Evolutionary conservation across 2,113 vertebrate genomes (phyloP), one percentile per base, ranked within the genome.

Genomic region (Pluvianellus socialis): DNA sequence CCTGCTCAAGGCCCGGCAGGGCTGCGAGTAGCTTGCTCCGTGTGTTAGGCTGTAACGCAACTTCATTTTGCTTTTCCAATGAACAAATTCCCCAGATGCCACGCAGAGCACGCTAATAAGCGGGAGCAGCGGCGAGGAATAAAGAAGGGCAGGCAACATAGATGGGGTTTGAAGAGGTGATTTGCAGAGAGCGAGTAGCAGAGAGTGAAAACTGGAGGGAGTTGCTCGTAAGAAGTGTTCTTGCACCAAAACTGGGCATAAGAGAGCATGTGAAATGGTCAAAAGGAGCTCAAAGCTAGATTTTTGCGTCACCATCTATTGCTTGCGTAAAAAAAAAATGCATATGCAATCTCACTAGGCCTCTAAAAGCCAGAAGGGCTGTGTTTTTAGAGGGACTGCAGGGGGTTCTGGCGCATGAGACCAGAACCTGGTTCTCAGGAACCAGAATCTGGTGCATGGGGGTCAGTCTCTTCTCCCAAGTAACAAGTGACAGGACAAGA

Each of bases 21-120:
- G 79, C 96, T 96, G 44, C 4, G 14, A 77, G 86, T 15, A 67
- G 72, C 79, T 63, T 47, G 75, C 55, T 86, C 47, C 52, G 23
- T 38, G 76, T 22, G 49, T 42, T 47, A 35, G 63, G 68, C 88
- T 91, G 72, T 38, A 88, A 86, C 1, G 0, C 92, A 91, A 75
- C 92, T 94, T 85, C 79, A 59, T 84, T 89, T 87, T 72, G 86
- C 83, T 68, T 91, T 91, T 75, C 44, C 94, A 88, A 23, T 45
- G 67, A 93, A 80, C 52, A 61, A 96, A 92, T 90, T 74, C 92
- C 95, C 92, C 85, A 81, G 91, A 77, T 92, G 83, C 94, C 73
- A 88, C 1, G 5, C 65, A 80, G 68, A 75, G 73, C 63, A 74
- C 68, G 88, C 86, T 93, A 86, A 96, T 95, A 94, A 94, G 92